Conservation (phyloP, 2,888 invertebrate species). For the Pedicia rivosa region DNA sequence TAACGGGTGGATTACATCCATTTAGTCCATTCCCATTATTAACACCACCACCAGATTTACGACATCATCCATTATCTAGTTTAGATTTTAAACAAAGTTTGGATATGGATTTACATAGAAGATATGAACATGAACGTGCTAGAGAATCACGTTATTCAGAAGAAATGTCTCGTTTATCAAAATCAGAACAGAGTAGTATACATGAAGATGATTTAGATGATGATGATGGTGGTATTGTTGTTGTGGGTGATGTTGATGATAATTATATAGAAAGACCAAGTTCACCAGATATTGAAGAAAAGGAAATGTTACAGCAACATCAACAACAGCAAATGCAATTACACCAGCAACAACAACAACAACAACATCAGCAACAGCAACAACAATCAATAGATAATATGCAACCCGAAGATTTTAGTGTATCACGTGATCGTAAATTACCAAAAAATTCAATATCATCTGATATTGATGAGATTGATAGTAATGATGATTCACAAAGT, state of each 20-base stretch:
- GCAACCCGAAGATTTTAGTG: constrained; percentile 44
- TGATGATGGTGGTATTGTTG: constrained; percentile 61
- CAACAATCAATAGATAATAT: constrained; percentile 22
- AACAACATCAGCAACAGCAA: constrained; percentile 19
- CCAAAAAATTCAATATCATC: background rate
- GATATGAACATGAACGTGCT: constrained; percentile 27
- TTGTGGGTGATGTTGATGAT: constrained; percentile 64
- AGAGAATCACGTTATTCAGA: constrained; percentile 23
- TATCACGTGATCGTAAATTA: constrained; percentile 21
- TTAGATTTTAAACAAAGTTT: constrained; percentile 48
- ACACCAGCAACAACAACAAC: too few relatives aligned
- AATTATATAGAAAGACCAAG: constrained; percentile 23
- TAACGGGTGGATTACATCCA: constrained; percentile 50
- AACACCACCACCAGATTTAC: constrained; percentile 38
- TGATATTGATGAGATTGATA: constrained; percentile 36
- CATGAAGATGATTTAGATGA: constrained; percentile 43
- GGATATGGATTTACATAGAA: constrained; percentile 36
- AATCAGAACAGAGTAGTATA: constrained; percentile 22
- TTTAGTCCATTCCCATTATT: constrained; percentile 66
- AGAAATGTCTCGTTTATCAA: constrained; percentile 26
- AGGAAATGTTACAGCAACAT: constrained; percentile 13
- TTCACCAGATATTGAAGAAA: too few relatives aligned
- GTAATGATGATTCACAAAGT: constrained; percentile 44
- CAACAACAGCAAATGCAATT: constrained; percentile 27
- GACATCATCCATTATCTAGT: constrained; percentile 29